A percentile compares a stretch with the other conserved stretches of the same genome.
Conservation (phyloP, 2,113 vertebrate genomes). For the Pandion haliaetus region DNA sequence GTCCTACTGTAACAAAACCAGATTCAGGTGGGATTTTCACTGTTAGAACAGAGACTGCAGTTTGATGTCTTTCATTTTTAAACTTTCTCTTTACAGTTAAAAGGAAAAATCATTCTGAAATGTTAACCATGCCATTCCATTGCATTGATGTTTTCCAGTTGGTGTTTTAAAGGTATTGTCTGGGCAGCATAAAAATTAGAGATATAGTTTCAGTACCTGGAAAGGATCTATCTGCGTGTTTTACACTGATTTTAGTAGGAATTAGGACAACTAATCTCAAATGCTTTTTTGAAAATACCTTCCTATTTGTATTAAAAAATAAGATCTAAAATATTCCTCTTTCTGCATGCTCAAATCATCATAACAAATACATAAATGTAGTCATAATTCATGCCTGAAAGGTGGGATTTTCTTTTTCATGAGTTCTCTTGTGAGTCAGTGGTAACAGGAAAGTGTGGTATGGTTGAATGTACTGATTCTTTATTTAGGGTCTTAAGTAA, state of each 20-base stretch:
- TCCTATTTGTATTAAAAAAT: background rate
- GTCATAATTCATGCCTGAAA: background rate
- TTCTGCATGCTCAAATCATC: background rate
- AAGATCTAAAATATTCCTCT: background rate
- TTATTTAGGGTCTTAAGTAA: background rate
- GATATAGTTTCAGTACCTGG: background rate
- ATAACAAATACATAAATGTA: background rate
- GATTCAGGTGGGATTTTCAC: background rate
- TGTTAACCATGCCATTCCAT: background rate
- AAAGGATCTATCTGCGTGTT: background rate
- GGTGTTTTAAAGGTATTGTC: background rate
- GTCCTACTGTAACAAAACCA: background rate
- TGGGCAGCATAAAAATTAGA: background rate
- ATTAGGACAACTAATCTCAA: background rate
- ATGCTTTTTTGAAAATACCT: background rate
- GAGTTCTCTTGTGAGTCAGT: background rate
- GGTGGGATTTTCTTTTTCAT: background rate
- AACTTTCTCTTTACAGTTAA: background rate
- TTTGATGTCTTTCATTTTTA: background rate
- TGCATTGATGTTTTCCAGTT: background rate
- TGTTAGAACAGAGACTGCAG: background rate
- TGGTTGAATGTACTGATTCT: background rate
- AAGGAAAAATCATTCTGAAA: background rate
- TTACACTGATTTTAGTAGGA: background rate
- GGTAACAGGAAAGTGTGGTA: background rate